Conservation (phyloP, 2,888 invertebrate genomes). For the Actias luna region DNA sequence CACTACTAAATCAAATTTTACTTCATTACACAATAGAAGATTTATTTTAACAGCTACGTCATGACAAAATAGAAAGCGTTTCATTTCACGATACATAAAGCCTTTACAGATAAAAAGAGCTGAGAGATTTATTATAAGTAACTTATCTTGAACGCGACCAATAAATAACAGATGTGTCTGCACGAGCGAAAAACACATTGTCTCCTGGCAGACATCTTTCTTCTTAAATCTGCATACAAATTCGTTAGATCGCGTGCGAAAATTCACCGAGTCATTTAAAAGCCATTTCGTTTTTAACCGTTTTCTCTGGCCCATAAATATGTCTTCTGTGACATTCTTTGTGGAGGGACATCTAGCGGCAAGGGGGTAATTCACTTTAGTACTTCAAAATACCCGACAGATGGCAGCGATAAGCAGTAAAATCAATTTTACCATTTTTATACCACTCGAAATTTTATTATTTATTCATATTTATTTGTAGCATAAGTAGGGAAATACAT, state of each 20-base stretch:
- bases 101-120: constrained; percentile 26
- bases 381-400: constrained; percentile 45
- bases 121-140: constrained; percentile 47
- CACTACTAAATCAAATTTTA: background rate
- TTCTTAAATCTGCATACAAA: constrained; percentile 76
- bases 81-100: constrained; percentile 38
- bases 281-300: constrained; percentile 71
- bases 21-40: background rate
- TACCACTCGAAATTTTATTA: no score
- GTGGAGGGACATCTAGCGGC: constrained; percentile 55
- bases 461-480: no score
- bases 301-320: constrained; percentile 74
- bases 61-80: constrained; percentile 30
- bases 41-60: background rate
- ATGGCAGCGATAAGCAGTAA: constrained; percentile 52
- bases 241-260: constrained; percentile 71
- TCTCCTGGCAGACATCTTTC: constrained; percentile 64
- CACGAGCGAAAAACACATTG: constrained; percentile 68
- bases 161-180: constrained; percentile 65
- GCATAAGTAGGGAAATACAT: no score
- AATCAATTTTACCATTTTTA: background rate
- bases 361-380: constrained; percentile 38
- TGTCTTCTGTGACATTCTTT: constrained; percentile 58
- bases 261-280: constrained; percentile 78
- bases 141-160: constrained; percentile 46